Conservation (phyloP, 2,113 vertebrate species). For the Merops nubicus region DNA sequence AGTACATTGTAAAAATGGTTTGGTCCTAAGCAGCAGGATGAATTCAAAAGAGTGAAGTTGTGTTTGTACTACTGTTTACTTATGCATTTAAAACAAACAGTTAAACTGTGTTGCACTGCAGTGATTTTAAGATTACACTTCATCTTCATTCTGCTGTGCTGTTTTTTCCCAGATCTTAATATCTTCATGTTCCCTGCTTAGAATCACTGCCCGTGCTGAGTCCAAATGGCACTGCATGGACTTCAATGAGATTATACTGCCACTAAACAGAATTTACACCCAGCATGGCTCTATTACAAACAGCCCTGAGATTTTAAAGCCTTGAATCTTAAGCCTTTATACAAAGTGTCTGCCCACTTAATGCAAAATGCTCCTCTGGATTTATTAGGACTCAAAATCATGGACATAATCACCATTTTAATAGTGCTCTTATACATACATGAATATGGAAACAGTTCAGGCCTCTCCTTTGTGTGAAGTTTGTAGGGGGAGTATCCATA, state of each 20-base stretch:
- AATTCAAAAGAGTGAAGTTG: not conserved
- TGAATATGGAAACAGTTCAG: not conserved
- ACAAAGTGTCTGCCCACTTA: not conserved
- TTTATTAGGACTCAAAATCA: not conserved
- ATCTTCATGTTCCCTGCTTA: not conserved
- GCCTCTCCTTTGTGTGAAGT: not conserved
- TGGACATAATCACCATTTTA: not conserved
- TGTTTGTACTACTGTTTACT: not conserved
- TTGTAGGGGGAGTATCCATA: not conserved
- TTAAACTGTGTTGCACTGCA: not conserved
- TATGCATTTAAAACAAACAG: not conserved
- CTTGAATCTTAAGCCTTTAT: not conserved
- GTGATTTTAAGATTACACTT: not conserved
- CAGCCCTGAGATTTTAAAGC: not conserved
- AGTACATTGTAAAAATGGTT: not conserved
- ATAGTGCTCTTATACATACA: not conserved
- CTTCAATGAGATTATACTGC: not conserved
- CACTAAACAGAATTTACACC: not conserved
- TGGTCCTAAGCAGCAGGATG: not conserved
- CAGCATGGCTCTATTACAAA: not conserved
- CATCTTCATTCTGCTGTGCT: not conserved
- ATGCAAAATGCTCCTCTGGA: not conserved
- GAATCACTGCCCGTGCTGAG: not conserved
- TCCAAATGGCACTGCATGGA: not conserved
- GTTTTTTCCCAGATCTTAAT: not conserved